Evolutionary conservation across 1,140 invertebrate species (phyloP).

Genomic region (Bombus fervidus): DNA sequence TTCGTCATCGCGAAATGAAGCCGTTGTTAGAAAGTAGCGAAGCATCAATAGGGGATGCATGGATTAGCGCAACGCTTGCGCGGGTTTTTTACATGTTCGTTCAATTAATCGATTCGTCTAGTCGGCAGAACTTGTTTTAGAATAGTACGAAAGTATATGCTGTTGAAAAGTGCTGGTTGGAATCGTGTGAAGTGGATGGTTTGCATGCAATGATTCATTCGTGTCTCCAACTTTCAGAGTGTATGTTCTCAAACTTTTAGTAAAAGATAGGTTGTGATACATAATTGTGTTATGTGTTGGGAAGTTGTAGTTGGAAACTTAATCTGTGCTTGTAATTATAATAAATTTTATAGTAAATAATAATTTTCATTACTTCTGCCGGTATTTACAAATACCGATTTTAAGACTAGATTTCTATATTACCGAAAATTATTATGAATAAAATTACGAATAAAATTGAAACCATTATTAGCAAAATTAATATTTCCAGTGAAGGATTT

Average conservation of each 20-base stretch:
- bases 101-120: neutral
- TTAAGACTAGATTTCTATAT: neutral
- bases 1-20: neutral
- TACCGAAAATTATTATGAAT: too few relatives aligned
- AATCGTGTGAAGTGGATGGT: neutral
- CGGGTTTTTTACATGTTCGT: neutral
- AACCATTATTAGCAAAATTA: too few relatives aligned
- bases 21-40: neutral
- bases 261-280: neutral
- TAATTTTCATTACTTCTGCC: neutral
- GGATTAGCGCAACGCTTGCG: neutral
- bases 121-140: neutral
- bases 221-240: neutral
- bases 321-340: neutral
- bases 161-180: neutral
- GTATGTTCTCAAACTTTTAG: neutral
- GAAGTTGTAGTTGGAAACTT: neutral
- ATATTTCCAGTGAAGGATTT: too few relatives aligned
- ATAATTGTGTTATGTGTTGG: neutral
- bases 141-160: neutral
- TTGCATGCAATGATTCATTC: neutral
- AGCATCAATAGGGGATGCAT: neutral
- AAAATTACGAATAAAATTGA: too few relatives aligned
- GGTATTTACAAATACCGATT: neutral
- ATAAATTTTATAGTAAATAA: neutral